Evolutionary conservation across 2,797 vertebrate species (phyloP).

Genomic region (Echeneis naucrates): DNA sequence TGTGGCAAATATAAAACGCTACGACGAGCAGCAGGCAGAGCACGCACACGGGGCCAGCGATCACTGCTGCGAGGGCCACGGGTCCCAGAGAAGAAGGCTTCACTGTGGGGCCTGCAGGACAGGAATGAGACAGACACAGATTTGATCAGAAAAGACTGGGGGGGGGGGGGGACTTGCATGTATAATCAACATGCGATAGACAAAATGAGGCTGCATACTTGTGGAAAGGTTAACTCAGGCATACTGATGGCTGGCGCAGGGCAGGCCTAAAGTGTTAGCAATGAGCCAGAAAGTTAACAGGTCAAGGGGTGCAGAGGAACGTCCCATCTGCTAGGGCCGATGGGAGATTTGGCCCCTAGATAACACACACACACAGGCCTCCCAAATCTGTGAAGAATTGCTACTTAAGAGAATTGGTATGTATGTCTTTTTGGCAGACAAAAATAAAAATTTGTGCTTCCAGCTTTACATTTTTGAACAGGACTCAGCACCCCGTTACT

Average conservation of each 20-base stretch:
- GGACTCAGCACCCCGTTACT: no score
- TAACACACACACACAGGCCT: neutral
- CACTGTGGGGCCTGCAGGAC: slow-evolving; percentile 55
- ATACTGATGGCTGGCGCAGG: slow-evolving; percentile 23
- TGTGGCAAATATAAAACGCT: slow-evolving; percentile 94
- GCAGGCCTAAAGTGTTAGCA: slow-evolving; percentile 8
- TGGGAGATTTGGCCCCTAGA: slow-evolving; percentile 30
- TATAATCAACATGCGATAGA: neutral
- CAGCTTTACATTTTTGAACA: no score
- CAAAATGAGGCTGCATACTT: neutral
- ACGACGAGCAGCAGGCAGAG: slow-evolving; percentile 94
- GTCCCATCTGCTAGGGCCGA: slow-evolving; percentile 42
- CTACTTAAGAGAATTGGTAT: no score
- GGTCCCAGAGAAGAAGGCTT: slow-evolving; percentile 87
- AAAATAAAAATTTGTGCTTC: no score
- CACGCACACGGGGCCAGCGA: slow-evolving; percentile 94
- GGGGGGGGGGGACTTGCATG: neutral
- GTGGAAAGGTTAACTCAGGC: neutral
- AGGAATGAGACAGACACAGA: slow-evolving; percentile 10
- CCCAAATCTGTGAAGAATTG: no score
- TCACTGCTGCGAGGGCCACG: slow-evolving; percentile 93
- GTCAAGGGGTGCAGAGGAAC: slow-evolving; percentile 34
- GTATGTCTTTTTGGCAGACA: no score
- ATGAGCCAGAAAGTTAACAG: slow-evolving; percentile 26
- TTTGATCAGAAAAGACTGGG: neutral